These are phyloP conservation scores for Mormoops blainvillei DNA, from an alignment of 2,113 vertebrate genomes.

Conservation along the genomic window DNA sequence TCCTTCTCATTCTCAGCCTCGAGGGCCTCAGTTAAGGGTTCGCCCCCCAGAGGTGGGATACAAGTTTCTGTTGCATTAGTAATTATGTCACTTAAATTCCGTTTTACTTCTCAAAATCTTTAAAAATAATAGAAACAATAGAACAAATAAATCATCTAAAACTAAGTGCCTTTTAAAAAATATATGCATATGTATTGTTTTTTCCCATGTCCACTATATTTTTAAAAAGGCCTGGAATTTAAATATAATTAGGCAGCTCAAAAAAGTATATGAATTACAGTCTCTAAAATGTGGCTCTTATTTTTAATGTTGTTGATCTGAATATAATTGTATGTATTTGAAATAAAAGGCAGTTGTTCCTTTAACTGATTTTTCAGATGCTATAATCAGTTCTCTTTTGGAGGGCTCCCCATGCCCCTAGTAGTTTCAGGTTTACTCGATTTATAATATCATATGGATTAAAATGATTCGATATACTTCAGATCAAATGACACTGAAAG, in stretches of 20 bases:
- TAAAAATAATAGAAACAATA: background rate
- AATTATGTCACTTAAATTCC: background rate
- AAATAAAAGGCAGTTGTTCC: background rate
- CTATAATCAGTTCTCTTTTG: slow-evolving; percentile 14
- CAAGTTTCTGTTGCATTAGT: background rate
- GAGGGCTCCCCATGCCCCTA: background rate
- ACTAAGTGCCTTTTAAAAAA: background rate
- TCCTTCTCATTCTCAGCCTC: background rate
- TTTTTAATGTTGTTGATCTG: slow-evolving; percentile 23
- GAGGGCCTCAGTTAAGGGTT: background rate
- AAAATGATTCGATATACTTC: background rate
- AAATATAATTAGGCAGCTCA: background rate
- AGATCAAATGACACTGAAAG: background rate
- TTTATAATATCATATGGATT: background rate
- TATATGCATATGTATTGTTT: background rate
- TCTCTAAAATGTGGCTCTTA: background rate
- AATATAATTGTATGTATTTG: background rate
- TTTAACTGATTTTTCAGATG: background rate
- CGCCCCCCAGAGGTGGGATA: background rate
- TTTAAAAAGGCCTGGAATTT: slow-evolving; percentile 1
- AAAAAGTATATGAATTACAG: background rate
- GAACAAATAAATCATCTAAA: background rate
- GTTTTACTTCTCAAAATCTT: background rate
- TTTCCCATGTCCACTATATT: background rate
- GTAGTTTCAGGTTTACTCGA: background rate